Conservation (phyloP, 2,888 invertebrate species). For the Eudasyphora cyanicolor region DNA sequence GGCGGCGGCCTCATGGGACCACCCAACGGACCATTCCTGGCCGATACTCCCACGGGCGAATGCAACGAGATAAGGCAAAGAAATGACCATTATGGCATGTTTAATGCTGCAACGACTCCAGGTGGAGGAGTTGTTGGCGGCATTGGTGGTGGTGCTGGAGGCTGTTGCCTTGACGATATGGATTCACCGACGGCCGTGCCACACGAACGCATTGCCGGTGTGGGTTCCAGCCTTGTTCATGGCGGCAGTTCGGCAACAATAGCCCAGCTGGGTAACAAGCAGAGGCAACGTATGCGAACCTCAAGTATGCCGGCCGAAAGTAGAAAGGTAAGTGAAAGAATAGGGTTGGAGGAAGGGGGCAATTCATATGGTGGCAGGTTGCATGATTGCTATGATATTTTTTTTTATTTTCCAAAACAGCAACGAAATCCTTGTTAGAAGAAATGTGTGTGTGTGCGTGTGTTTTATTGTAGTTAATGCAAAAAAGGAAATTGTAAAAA, state of each 20-base stretch:
- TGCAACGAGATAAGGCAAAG: conserved; percentile 34
- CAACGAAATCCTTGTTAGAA: no score
- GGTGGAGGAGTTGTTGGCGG: conserved; percentile 16
- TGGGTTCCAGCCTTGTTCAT: conserved; percentile 60
- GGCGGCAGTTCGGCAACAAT: conserved; percentile 72
- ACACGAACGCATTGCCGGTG: conserved; percentile 57
- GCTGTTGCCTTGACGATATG: conserved; percentile 28
- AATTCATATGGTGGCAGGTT: neutral
- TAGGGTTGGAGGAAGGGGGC: neutral
- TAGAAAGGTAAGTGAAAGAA: conserved; percentile 74
- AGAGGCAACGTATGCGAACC: conserved; percentile 77
- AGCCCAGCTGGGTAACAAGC: conserved; percentile 71
- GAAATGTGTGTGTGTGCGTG: no score
- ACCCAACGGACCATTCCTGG: conserved; percentile 57
- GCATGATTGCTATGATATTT: no score
- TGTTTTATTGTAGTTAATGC: neutral
- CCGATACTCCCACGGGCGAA: conserved; percentile 61
- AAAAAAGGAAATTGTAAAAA: no score
- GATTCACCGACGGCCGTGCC: conserved; percentile 60
- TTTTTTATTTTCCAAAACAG: no score
- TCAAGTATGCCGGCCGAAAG: conserved; percentile 80
- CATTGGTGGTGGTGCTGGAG: conserved; percentile 26
- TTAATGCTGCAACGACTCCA: neutral
- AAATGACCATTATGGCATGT: conserved; percentile 38
- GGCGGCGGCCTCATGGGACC: conserved; percentile 62